Base-by-base conservation (phyloP, 2,797 vertebrate species). In the Cyprinella venusta region DNA sequence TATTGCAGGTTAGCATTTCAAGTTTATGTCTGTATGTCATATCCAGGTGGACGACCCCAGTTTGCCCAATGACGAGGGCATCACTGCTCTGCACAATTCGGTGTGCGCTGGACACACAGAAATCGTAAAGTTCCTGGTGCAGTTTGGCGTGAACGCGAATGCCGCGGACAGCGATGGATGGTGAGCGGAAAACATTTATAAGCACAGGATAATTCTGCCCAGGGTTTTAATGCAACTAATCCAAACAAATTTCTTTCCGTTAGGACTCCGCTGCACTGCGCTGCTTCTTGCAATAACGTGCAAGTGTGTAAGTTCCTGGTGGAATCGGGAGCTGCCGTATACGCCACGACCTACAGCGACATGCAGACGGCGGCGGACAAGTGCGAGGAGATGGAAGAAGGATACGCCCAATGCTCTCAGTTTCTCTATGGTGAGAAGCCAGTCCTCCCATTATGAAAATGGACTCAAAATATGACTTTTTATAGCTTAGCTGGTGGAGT, bases 111-210 rank as follows among this genome's bases (percentile, higher is more conserved):
- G 98, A 2, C 98, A 99, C 92, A 95, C 95, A 0, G 96, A 98
- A 54, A 98, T 99, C 0, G 97, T 98, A 2, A 97, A 96, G 91
- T 99, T 99, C 89, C 91, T 99, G 85, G 97, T 99, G 40, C 97
- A 98, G 88, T 99, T 96, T 10, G 98, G 98, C 0, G 97, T 99
- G 74, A 98, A 99, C 0, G 96, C 96, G 1, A 99, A 99, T 0
- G 97, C 98, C 0, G 96, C 97, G 0, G 98, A 99, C 87, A 99
- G 97, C 0, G 98, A 99, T 2, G 98, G 98, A 84, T 99, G 98
- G 98, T 99, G 90, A 95, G 96, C 2, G 4, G 56, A 30, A 67
- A 71, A 30, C 9, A 19, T 42, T 80, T n/a, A 19, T 18, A n/a
- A 48, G 12, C 2, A n/a, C 61, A 12, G 24, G 21, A 40, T n/a